Base-by-base conservation (phyloP, 2,888 invertebrate species). In the Isoperla grammatica region DNA sequence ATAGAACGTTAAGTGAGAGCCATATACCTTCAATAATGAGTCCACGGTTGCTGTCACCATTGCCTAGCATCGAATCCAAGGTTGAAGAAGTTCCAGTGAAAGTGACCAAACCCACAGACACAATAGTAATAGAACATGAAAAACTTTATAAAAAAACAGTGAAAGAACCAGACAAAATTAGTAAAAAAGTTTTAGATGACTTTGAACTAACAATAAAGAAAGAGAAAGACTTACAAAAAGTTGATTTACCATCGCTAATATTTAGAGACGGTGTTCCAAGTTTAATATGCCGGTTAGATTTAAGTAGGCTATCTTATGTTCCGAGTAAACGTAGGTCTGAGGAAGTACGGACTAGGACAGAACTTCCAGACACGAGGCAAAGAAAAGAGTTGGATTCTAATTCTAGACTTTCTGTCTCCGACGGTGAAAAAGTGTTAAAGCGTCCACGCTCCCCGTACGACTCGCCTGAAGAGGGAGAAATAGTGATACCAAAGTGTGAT, bases 341-440 rank as follows among this genome's bases (percentile, higher is more conserved):
- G 62, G 77, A 78, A 74, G 76, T 72, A 63, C 79, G 71, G 72
- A 72, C 79, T 69, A 70, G 77, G 69, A 74, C 76, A 37, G 78
- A 78, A 64, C 68, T 78, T 56, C 71, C 78, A 0, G 75, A 78
- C 66, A 79, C 78, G 1, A 78, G 78, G 78, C 78, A 39, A 22
- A 20, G 12, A 29, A 29, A 8, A 4, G 42, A 42, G 15, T 11
- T 5, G 5, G 42, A 40, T 15, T 40, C 13, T 40, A 15, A 40
- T 12, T 13, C 42, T 12, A 40, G 42, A 40, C 42, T 40, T 40
- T 40, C 15, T 13, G 42, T 5, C 42, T 13, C 13, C 42, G 42
- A 39, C 17, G 19, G 11, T n/a, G 35, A 56, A 42, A 35, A 13
- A 13, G 29, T 29, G 29, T 55, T 50, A 19, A 61, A 63, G 39